These are phyloP conservation scores for Chalcosyrphus nemorum DNA, from an alignment of 2,888 invertebrate genomes.

Conservation along the genomic window DNA sequence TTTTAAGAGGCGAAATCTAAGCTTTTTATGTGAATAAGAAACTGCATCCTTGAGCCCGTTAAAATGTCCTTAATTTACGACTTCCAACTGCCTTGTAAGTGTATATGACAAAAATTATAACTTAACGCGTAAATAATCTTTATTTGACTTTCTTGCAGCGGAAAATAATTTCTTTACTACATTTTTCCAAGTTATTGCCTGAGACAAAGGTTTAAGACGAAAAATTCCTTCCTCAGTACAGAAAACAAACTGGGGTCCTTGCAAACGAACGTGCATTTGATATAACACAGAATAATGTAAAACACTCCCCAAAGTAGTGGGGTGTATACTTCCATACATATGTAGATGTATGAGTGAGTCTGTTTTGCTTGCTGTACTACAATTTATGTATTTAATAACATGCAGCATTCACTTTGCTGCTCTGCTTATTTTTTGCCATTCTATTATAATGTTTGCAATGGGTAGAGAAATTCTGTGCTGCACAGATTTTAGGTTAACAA, in stretches of 20 bases:
- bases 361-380: conserved; percentile 17
- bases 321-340: too few species aligned
- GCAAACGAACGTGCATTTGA: conserved; percentile 26
- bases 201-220: conserved; percentile 30
- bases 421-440: neutral
- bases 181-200: conserved; percentile 23
- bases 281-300: conserved; percentile 34
- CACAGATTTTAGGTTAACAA: conserved; percentile 42
- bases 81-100: too few species aligned
- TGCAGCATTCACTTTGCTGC: neutral
- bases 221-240: neutral
- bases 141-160: neutral
- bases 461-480: neutral
- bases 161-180: conserved; percentile 39
- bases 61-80: conserved; percentile 31
- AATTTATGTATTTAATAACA: conserved; percentile 57
- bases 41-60: neutral
- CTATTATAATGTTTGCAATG: neutral
- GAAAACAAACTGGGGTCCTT: conserved; percentile 21
- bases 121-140: conserved; percentile 22
- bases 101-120: conserved; percentile 16
- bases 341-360: neutral
- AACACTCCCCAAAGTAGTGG: neutral
- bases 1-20: too few species aligned
- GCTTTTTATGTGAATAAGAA: too few species aligned